Base-by-base conservation (phyloP, 2,797 vertebrate genomes). In the Sphenodon punctatus region DNA sequence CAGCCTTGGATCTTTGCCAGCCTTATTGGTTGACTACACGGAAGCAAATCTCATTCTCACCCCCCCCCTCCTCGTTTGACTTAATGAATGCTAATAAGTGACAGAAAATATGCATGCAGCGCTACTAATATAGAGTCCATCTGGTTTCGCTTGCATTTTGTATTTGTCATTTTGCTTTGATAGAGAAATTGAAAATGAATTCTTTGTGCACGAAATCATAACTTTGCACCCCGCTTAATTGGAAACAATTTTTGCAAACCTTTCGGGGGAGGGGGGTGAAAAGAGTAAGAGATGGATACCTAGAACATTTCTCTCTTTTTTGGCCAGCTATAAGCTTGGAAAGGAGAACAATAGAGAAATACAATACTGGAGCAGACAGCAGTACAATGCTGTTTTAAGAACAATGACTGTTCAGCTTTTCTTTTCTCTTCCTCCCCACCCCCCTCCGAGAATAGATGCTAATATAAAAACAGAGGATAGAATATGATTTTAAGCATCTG, bases 71-170 rank as follows among this genome's bases (percentile, higher is more conserved):
- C 36, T 75, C 87, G 85, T 94, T 94, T 89, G 92, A 95, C 92
- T 96, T 96, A 96, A 96, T 96, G 95, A 96, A 96, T 95, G 95
- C 95, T 96, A 96, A 96, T 96, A 95, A 93, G 94, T 94, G 93
- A 95, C 93, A 95, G 89, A 94, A 95, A 95, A 95, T 95, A 95
- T 94, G 94, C 94, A 94, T 85, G 91, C 89, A 82, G 92, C 32
- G 68, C 94, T 94, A 93, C 91, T 94, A 95, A 95, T 92, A 94
- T 90, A 95, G 93, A 93, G 94, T 95, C 95, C 95, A 96, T 96
- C 95, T 96, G 95, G 92, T 93, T 95, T 93, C 89, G 88, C 94
- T 94, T 92, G 83, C 93, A 91, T 93, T 95, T 89, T 92, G 85
- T 94, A 94, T 95, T 95, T 95, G 94, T 95, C 92, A 95, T 94